These are phyloP conservation scores for Porites rus DNA, from an alignment of 92 coral and sea anemone species.

Conservation along the genomic window DNA sequence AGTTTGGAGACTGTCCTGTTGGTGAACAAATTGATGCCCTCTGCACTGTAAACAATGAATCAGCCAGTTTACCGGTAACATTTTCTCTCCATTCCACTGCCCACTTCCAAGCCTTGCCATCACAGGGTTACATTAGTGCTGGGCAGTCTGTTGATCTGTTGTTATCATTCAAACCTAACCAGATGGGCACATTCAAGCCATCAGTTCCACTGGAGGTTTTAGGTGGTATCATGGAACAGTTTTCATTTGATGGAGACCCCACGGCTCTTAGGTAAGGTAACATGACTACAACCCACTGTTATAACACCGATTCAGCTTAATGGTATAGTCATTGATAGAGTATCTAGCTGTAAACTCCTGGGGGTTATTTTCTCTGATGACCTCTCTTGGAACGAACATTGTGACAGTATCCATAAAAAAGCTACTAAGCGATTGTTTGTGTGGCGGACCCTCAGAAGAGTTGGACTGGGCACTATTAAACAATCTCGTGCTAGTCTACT, in stretches of 20 bases:
- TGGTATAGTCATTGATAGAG: too few relatives aligned
- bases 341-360: too few relatives aligned
- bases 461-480: too few relatives aligned
- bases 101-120: slow-evolving; percentile 89
- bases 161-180: slow-evolving; percentile 90
- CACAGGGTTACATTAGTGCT: slow-evolving; percentile 72
- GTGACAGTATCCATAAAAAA: too few relatives aligned
- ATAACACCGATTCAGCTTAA: too few relatives aligned
- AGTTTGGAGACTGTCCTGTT: slow-evolving; percentile 89
- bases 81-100: slow-evolving; percentile 87
- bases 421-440: too few relatives aligned
- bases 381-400: too few relatives aligned
- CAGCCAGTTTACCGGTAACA: slow-evolving; percentile 80
- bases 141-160: slow-evolving; percentile 87
- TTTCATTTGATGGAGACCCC: slow-evolving; percentile 76
- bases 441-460: too few relatives aligned
- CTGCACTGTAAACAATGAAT: slow-evolving; percentile 92
- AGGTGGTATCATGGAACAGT: slow-evolving; percentile 76
- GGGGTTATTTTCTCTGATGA: too few relatives aligned
- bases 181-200: slow-evolving; percentile 90
- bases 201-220: slow-evolving; percentile 75
- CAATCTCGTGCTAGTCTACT: too few relatives aligned
- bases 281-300: too few relatives aligned
- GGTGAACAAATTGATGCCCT: slow-evolving; percentile 89
- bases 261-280: slow-evolving; percentile 59